Conservation (phyloP, 2,888 invertebrate species). For the Netelia inedita region DNA sequence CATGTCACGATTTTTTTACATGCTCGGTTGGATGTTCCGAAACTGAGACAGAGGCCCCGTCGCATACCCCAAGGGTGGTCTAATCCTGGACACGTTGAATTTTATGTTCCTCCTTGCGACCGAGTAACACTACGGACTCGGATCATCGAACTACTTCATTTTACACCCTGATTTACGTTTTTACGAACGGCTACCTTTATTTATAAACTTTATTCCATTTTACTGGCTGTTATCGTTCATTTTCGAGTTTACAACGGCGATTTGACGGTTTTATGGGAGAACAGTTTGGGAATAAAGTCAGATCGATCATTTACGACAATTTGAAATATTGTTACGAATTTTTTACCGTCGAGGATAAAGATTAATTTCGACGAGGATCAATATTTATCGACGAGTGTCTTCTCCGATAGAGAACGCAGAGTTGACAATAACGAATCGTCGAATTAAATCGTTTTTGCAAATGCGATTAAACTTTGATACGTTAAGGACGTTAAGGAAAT, state of each 20-base stretch:
- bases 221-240: not conserved
- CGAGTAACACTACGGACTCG: slow-evolving; percentile 46
- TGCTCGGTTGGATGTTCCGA: slow-evolving; percentile 48
- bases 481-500: not conserved
- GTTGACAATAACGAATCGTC: no score
- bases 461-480: not conserved
- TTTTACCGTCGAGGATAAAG: no score
- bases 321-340: no score
- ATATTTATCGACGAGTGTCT: no score
- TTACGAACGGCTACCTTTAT: not conserved
- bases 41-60: not conserved
- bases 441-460: no score
- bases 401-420: no score
- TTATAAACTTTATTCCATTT: not conserved
- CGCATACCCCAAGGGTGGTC: slow-evolving; percentile 58
- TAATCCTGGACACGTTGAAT: slow-evolving; percentile 64
- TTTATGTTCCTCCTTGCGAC: slow-evolving; percentile 52
- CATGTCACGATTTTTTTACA: slow-evolving; percentile 57
- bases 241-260: not conserved
- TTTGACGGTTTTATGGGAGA: not conserved
- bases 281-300: no score
- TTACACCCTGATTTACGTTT: not conserved
- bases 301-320: no score
- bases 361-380: no score
- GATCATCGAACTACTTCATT: slow-evolving; percentile 40